Evolutionary conservation across 2,113 vertebrate genomes (phyloP), one percentile per base, ranked within the genome.

Genomic region (Carlito syrichta): DNA sequence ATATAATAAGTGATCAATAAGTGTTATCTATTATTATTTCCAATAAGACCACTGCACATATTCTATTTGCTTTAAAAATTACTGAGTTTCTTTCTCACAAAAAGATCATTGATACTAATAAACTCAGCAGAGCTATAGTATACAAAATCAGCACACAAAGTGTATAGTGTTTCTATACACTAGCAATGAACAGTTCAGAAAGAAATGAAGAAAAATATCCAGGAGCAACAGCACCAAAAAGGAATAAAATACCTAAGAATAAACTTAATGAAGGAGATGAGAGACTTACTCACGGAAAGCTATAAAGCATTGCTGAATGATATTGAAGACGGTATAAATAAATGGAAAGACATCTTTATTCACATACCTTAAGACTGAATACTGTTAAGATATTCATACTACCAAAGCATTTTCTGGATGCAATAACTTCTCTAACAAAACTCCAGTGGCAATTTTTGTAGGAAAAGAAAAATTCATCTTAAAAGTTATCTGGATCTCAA

Each of bases 331-430:
- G 5, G 60, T 40, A 40, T 3, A 54, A 27, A 35, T 4, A 25
- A 62, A 45, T 0, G 40, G 38, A 40, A 27, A 77, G 27, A 3
- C 19, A 1, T 0, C 8, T 0, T 3, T 2, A 22, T 69, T 73
- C 7, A 9, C 10, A 20, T 32, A 10, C 71, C 32, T 17, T 11
- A 27, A 8, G 12, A 56, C 6, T 4, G 13, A 38, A 32, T 40
- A 6, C 2, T 8, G n/a, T 40, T 50, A 20, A 54, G 40, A n/a
- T 6, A 12, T 19, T 22, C 10, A 5, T 14, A n/a, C 32, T 5
- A 20, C n/a, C 48, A 60, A 43, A 30, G 68, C 6, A 0, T 3
- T 25, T 40, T 35, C 27, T 22, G 30, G 50, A 35, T 23, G 76
- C 50, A 35, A 13, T 9, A 14, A 8, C 3, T 16, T 32, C 35